Base-by-base conservation (phyloP, 1,140 invertebrate genomes). In the Drosophila leontia region DNA sequence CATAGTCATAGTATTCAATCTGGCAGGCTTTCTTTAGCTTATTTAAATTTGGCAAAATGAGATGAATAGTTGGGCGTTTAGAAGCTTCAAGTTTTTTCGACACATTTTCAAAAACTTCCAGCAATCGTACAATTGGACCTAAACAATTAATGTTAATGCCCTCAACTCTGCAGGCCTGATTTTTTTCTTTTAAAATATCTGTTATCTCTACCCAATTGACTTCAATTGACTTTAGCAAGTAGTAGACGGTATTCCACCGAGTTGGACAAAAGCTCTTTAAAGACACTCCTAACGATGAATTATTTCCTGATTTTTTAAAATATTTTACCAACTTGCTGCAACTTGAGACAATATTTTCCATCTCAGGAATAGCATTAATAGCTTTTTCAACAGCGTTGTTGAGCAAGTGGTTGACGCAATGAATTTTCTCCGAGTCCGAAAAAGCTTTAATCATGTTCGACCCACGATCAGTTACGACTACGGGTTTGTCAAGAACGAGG, bases 231-330 rank as follows among this genome's bases (percentile, higher is more conserved):
- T 60, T 48, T 2, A 77, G 32, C 17, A 72, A 47, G 56, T 67
- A 58, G 42, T 45, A 78, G 15, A 63, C n/a, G 7, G 50, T 78
- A 47, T 78, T 60, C 67, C 67, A 71, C 9, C 60, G 29, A 41
- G 59, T 64, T 5, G 74, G 48, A 35, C 35, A 74, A 62, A 62
- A 53, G 12, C 68, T 65, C 50, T 77, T 77, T 55, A 75, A 53
- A 3, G 44, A 42, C 7, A 53, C 8, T 50, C 47, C 34, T 15
- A 64, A 15, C 11, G 26, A n/a, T 8, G 23, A 26, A 32, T 50
- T 45, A 9, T 11, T 19, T 19, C 42, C 42, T 8, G 9, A 19
- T 12, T 51, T 51, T 50, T 26, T 26, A 2, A 51, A 51, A 15
- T 32, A 34, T 17, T 29, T 51, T 8, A 51, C 48, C 8, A 51